A percentile compares a stretch with the other conserved stretches of the same genome.
phyloP scores from a whole-genome alignment of 2,888 invertebrate genomes.

The Margaritifera margaritifera region DNA sequence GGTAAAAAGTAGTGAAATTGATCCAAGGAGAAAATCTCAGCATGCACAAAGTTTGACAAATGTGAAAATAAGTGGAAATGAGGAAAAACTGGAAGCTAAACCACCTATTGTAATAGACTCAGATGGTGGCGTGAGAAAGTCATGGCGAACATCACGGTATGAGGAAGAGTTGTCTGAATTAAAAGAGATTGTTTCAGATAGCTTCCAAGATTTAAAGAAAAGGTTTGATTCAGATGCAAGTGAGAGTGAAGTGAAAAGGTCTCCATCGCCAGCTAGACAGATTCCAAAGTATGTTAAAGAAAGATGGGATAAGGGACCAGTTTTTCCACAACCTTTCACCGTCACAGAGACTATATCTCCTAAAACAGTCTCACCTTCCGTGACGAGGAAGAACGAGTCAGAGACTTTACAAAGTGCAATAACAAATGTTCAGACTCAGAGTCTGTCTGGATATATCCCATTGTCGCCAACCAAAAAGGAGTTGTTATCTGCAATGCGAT shows the following conservation, averaged over 20 bases:
- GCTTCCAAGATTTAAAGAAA: conserved; percentile 46
- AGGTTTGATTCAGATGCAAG: conserved; percentile 53
- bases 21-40: not conserved
- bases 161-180: conserved; percentile 55
- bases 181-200: conserved; percentile 50
- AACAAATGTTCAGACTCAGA: too few relatives aligned
- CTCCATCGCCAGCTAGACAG: conserved; percentile 26
- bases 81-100: conserved; percentile 19
- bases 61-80: conserved; percentile 22
- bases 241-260: conserved; percentile 42
- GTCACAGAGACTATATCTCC: too few relatives aligned
- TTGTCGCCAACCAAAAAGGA: too few relatives aligned
- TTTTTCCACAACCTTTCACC: too few relatives aligned
- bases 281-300: conserved; percentile 3
- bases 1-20: too few relatives aligned
- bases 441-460: too few relatives aligned
- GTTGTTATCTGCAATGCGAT: too few relatives aligned
- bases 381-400: too few relatives aligned
- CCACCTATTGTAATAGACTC: conserved; percentile 38
- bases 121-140: conserved; percentile 36
- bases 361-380: too few relatives aligned
- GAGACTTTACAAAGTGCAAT: too few relatives aligned
- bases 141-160: conserved; percentile 47
- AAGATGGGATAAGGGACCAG: conserved; percentile 3
- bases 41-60: conserved; percentile 32